Conservation (phyloP, 2,113 vertebrate species). For the Macaca mulatta region DNA sequence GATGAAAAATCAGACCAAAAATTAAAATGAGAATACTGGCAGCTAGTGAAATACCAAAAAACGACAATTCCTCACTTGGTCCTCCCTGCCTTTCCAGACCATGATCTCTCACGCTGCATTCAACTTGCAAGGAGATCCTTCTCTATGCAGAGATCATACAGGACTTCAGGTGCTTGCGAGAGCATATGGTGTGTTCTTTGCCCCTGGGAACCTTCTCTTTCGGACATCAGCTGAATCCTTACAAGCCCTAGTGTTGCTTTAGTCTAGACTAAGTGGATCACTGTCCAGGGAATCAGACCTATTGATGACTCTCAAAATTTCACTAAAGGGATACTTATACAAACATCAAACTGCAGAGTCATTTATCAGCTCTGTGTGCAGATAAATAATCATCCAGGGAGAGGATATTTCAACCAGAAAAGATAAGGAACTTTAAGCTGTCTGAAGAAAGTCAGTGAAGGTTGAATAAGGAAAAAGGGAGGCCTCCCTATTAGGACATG, state of each 20-base stretch:
- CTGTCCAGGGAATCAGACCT: not conserved
- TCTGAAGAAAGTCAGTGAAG: constrained; percentile 25
- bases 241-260: not conserved
- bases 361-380: not conserved
- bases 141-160: not conserved
- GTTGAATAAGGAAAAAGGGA: constrained; percentile 38
- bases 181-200: not conserved
- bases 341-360: not conserved
- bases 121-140: not conserved
- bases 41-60: constrained; percentile 1
- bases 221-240: not conserved
- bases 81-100: not conserved
- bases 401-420: not conserved
- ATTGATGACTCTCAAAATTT: not conserved
- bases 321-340: not conserved
- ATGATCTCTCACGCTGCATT: not conserved
- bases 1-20: not conserved
- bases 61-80: not conserved
- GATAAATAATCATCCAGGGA: not conserved
- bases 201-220: not conserved
- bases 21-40: constrained; percentile 51
- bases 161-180: not conserved
- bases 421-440: not conserved
- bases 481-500: constrained; percentile 45
- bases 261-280: not conserved